Base-by-base conservation (phyloP, 2,797 vertebrate species). In the Delichon dasypus region DNA sequence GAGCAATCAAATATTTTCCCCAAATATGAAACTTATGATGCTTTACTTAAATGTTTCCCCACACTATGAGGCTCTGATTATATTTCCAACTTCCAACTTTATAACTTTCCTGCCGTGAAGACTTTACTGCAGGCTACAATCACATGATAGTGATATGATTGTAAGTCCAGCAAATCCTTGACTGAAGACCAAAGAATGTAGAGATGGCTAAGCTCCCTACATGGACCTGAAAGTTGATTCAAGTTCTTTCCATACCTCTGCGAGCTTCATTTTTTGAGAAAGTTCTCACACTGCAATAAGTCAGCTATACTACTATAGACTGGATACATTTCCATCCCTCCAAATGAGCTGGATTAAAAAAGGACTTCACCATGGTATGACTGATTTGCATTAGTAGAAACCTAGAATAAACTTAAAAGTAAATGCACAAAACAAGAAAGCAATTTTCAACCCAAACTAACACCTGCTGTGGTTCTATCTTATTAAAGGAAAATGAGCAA, bases 401-500 rank as follows among this genome's bases (percentile, higher is more conserved):
- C 76, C 7, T 25, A 65, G 57, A 82, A 77, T 70, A 34, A 90
- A 79, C 29, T 38, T 67, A 30, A 76, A 81, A 87, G 62, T 38
- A 89, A 74, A 45, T 34, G 22, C 19, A 62, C 21, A 79, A 66
- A 90, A 42, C 34, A 88, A 77, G 15, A 82, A 85, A 73, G 20
- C 1, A 13, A 36, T 40, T 90, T 85, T 34, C 26, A 64, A 15
- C 13, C 26, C 34, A 83, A 83, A 60, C 21, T 58, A 74, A 48
- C 47, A 38, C 47, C 77, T 67, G 57, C 57, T 93, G 47, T 30
- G 36, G 17, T 85, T 75, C 42, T 77, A 42, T 84, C 57, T 62
- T 65, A 53, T 68, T 75, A 89, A 90, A 78, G 60, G 72, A 93
- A 95, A 78, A 19, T 30, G 64, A 91, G 81, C 80, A 80, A 76